phyloP scores from a whole-genome alignment of 2,797 vertebrate genomes.

The Aselliscus stoliczkanus region DNA sequence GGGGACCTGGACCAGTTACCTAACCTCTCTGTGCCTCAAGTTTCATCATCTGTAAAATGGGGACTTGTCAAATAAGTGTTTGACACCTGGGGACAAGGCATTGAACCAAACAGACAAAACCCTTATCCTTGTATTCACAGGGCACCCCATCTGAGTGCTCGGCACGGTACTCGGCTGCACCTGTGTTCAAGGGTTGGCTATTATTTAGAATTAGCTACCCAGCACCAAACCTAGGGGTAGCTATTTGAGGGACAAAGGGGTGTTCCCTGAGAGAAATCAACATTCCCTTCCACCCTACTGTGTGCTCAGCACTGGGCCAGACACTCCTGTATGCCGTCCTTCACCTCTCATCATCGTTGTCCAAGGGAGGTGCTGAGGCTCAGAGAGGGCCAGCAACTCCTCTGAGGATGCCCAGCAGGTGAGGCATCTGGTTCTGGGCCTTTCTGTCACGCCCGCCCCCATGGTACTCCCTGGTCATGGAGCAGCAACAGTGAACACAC shows the following conservation, averaged over 20 bases:
- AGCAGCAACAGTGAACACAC: fast-evolving
- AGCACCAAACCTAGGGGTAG: fast-evolving
- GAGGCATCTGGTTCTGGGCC: background rate
- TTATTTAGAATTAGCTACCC: too few species aligned
- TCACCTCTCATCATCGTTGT: background rate
- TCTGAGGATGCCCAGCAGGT: background rate
- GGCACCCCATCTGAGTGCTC: fast-evolving
- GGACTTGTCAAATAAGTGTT: background rate
- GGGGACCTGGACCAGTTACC: background rate
- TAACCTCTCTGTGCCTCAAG: background rate
- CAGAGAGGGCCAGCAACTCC: background rate
- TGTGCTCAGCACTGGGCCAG: background rate
- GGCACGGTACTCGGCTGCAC: fast-evolving
- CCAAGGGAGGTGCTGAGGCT: background rate
- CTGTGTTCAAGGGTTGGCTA: background rate
- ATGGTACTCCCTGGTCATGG: fast-evolving
- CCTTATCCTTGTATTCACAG: fast-evolving
- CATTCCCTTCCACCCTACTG: fast-evolving
- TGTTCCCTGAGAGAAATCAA: background rate
- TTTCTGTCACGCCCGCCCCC: background rate
- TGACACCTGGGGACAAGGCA: background rate
- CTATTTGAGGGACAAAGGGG: too few species aligned
- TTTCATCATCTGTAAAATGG: background rate
- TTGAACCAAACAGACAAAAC: background rate
- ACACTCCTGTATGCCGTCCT: too few species aligned